Conservation (phyloP, 2,888 invertebrate species). For the Stenichneumon culpator region DNA sequence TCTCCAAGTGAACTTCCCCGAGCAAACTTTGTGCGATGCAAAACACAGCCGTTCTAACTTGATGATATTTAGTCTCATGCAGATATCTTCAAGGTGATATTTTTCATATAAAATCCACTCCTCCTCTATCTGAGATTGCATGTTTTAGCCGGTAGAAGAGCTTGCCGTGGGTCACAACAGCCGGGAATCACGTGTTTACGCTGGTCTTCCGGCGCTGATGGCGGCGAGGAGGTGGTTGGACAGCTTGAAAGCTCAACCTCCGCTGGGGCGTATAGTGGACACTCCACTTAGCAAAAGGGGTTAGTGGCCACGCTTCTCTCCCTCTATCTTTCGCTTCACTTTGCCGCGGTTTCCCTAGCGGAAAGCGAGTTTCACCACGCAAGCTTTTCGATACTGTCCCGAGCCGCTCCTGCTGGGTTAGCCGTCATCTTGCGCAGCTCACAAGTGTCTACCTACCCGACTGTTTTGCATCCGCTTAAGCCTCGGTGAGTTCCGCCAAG, state of each 20-base stretch:
- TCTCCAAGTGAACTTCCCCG: too few relatives aligned
- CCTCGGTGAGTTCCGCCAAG: conserved; percentile 63
- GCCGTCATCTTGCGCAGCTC: background rate
- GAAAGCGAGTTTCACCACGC: conserved; percentile 42
- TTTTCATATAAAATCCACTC: background rate
- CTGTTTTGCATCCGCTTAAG: conserved; percentile 71
- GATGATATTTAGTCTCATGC: background rate
- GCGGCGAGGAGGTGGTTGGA: conserved; percentile 45
- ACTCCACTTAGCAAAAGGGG: conserved; percentile 74
- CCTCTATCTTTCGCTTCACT: conserved; percentile 43
- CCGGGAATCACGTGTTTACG: conserved; percentile 71
- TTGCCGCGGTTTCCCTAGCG: conserved; percentile 41
- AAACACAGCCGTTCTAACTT: too few relatives aligned
- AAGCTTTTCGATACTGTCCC: conserved; percentile 46
- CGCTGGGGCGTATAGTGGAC: conserved; percentile 75
- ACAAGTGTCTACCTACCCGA: conserved; percentile 70
- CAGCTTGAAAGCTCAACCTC: conserved; percentile 67
- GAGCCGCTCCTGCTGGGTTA: conserved; percentile 14
- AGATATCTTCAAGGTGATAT: background rate
- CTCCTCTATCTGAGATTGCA: background rate
- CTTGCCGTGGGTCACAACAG: conserved; percentile 23
- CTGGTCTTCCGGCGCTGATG: conserved; percentile 65
- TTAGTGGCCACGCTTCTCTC: conserved; percentile 62
- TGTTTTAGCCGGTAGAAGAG: conserved; percentile 23
- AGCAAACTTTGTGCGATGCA: too few relatives aligned